Conservation (phyloP, 2,888 invertebrate species). For the Ctenicera cuprea region DNA sequence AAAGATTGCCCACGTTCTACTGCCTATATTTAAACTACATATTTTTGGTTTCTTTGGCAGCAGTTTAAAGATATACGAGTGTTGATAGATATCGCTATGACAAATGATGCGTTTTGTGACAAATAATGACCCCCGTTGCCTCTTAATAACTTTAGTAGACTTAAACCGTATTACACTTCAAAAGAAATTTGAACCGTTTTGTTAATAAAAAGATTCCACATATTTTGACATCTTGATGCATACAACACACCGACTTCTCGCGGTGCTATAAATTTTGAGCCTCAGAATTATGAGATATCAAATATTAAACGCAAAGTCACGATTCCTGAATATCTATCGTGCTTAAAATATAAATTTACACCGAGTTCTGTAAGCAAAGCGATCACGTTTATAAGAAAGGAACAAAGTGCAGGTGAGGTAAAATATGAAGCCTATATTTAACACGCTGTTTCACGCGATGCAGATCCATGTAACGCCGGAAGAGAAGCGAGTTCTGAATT, state of each 20-base stretch:
- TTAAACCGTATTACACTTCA: slow-evolving; percentile 20
- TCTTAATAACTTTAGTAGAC: slow-evolving; percentile 6
- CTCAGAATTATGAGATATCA: slow-evolving; percentile 37
- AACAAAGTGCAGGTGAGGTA: slow-evolving; percentile 32
- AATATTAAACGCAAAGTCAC: slow-evolving; percentile 40
- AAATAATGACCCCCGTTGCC: slow-evolving; percentile 5
- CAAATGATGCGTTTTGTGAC: slow-evolving; percentile 30
- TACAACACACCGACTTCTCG: neutral
- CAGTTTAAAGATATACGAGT: neutral
- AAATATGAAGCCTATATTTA: slow-evolving; percentile 36
- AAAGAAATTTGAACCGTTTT: slow-evolving; percentile 28
- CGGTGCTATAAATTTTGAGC: slow-evolving; percentile 21
- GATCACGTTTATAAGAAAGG: slow-evolving; percentile 39
- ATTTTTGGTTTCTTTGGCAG: slow-evolving; percentile 1
- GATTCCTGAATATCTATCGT: slow-evolving; percentile 38
- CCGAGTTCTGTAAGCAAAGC: slow-evolving; percentile 36
- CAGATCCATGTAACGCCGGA: slow-evolving; percentile 26
- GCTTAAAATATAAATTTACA: slow-evolving; percentile 41
- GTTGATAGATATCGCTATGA: slow-evolving; percentile 16
- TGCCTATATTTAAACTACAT: slow-evolving; percentile 10
- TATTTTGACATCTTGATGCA: slow-evolving; percentile 21
- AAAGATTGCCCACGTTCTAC: neutral
- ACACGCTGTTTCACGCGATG: slow-evolving; percentile 26
- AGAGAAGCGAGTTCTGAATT: slow-evolving; percentile 19
- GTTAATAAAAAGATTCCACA: slow-evolving; percentile 1